A percentile compares a stretch with the other conserved stretches of the same genome.
phyloP scores from a whole-genome alignment of 1,140 invertebrate species.

The Drosophila mayri region DNA sequence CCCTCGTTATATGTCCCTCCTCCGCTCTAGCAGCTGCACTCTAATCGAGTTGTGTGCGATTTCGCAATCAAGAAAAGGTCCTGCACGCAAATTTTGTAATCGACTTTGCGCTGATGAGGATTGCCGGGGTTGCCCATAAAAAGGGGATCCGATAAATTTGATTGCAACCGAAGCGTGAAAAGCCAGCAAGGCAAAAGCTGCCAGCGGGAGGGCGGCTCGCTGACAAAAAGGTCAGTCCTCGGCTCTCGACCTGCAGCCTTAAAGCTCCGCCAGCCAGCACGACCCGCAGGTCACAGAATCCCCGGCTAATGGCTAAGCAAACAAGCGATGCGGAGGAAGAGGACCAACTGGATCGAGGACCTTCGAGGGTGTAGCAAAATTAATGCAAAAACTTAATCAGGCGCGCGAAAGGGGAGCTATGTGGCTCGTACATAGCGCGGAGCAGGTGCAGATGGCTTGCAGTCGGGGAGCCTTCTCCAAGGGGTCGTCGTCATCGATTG shows the following conservation, averaged over 20 bases:
- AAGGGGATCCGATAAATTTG: conserved; percentile 59
- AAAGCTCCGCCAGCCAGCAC: conserved; percentile 7
- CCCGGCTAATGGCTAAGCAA: conserved; percentile 49
- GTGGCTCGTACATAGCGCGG: background rate
- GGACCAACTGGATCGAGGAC: conserved; percentile 3
- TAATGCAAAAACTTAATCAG: conserved; percentile 77
- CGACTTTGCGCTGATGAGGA: conserved; percentile 42
- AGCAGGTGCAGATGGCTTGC: conserved; percentile 37
- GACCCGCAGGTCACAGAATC: conserved; percentile 39
- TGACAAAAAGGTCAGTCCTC: conserved; percentile 50
- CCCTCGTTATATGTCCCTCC: background rate
- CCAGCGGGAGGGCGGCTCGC: conserved; percentile 9
- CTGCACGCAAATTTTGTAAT: conserved; percentile 38
- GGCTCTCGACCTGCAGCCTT: conserved; percentile 13
- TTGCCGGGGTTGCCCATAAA: conserved; percentile 34
- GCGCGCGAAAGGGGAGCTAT: conserved; percentile 42
- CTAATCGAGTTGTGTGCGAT: conserved; percentile 29
- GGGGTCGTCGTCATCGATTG: conserved; percentile 67
- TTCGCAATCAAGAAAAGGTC: conserved; percentile 48
- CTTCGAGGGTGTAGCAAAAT: conserved; percentile 47
- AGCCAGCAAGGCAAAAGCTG: conserved; percentile 43
- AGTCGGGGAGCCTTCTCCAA: conserved; percentile 6
- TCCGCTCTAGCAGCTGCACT: conserved; percentile 4
- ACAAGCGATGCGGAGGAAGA: conserved; percentile 19
- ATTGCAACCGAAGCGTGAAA: conserved; percentile 68